Base-by-base conservation (phyloP, 2,888 invertebrate species). In the Cheilosia urbana region DNA sequence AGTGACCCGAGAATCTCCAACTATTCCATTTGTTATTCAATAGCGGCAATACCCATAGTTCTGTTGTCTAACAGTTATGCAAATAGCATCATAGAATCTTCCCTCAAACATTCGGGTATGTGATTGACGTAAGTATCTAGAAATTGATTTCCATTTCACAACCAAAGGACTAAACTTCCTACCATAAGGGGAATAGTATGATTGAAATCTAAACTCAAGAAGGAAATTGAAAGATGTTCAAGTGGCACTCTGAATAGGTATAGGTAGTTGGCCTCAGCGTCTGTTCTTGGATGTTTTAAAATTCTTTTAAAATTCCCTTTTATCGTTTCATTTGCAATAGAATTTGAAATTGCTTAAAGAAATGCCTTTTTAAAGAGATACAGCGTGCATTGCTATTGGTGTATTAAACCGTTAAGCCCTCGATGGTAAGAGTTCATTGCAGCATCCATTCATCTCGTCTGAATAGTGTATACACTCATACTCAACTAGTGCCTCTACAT, bases 91-190 rank as follows among this genome's bases (percentile, higher is more conserved):
- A n/a, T 34, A 34, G 34, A 57, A 34, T 19, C 6, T 19, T 34
- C 34, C 34, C 11, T 34, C 34, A 34, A 34, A 57, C 24, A 34
- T 57, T 34, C 19, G 17, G 37, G 9, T 19, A 30, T 57, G 57
- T 37, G 34, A 57, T 57, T 57, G 57, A 34, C 57, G 34, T 57
- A 17, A 13, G 34, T 57, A 17, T 6, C n/a, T 13, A 57, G 57
- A 34, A 34, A 57, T 57, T 57, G 57, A 37, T 57, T 57, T 57
- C 19, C 7, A 24, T 55, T 47, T 3, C 19, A 47, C 47, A 47
- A 17, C 42, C n/a, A 7, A 42, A 45, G 37, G 37, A 37, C 37
- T 13, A 13, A n/a, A 45, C n/a, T 17, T 45, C 45, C 45, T 15
- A 17, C 17, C 13, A 47, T 2, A 17, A 17, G 15, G n/a, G 15